phyloP scores from a whole-genome alignment of 2,113 vertebrate genomes.

The Coreoperca whiteheadi region DNA sequence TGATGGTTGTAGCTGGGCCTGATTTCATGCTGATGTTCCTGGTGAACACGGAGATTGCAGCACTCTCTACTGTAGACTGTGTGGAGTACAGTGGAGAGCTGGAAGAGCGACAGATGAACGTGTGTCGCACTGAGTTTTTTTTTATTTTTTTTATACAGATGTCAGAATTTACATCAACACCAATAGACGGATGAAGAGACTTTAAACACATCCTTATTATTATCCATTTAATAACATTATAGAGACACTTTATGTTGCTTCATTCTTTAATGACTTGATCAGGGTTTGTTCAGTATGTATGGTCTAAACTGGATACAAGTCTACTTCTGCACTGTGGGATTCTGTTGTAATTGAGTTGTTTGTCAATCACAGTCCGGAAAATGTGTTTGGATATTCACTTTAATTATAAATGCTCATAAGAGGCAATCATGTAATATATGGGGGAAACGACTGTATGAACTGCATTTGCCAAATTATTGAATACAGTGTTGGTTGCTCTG shows the following conservation, averaged over 20 bases:
- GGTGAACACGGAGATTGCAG: neutral
- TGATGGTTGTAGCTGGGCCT: neutral
- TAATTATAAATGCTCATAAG: neutral
- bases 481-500: neutral
- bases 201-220: neutral
- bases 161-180: neutral
- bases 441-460: neutral
- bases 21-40: neutral
- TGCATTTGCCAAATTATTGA: too few relatives aligned
- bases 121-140: too few relatives aligned
- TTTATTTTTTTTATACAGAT: neutral
- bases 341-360: neutral
- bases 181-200: neutral
- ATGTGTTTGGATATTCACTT: neutral
- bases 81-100: neutral
- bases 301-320: neutral
- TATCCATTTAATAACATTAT: neutral
- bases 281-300: neutral
- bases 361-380: neutral
- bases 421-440: neutral
- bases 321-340: neutral
- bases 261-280: neutral
- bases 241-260: conserved; percentile 19
- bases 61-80: neutral
- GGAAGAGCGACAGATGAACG: neutral